A percentile compares a stretch with the other conserved stretches of the same genome.
phyloP scores from a whole-genome alignment of 2,888 invertebrate species.

The Drosophila neutralis region DNA sequence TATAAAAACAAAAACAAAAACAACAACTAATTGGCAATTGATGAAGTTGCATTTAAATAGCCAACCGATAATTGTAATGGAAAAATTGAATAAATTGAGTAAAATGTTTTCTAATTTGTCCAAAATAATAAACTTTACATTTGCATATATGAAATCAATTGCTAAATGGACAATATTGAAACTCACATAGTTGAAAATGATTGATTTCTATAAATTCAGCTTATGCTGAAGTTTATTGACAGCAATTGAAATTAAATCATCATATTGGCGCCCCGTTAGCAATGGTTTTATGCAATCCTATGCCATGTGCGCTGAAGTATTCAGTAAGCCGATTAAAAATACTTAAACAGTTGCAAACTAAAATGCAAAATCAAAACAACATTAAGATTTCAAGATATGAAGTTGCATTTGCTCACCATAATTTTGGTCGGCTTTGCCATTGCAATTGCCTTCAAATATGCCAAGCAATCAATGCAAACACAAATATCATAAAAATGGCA shows the following conservation, averaged over 20 bases:
- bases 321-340: slow-evolving; percentile 42
- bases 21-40: slow-evolving; percentile 36
- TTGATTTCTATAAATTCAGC: not conserved
- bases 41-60: slow-evolving; percentile 53
- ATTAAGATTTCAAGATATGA: slow-evolving; percentile 25
- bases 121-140: not conserved
- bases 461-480: slow-evolving; percentile 71
- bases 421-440: slow-evolving; percentile 52
- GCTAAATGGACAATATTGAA: not conserved
- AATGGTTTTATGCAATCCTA: slow-evolving; percentile 35
- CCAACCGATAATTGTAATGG: slow-evolving; percentile 48
- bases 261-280: not conserved
- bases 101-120: slow-evolving; percentile 31
- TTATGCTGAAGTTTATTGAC: not conserved
- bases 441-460: slow-evolving; percentile 76
- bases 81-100: slow-evolving; percentile 44
- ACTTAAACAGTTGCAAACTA: slow-evolving; percentile 12
- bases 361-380: slow-evolving; percentile 13
- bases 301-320: slow-evolving; percentile 41
- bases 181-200: not conserved
- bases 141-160: not conserved
- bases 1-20: slow-evolving; percentile 24
- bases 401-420: slow-evolving; percentile 45
- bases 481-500: slow-evolving; percentile 69
- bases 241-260: not conserved